Percentiles rank a stretch among this genome's conserved stretches.
Conservation (phyloP, 2,113 vertebrate genomes). For the Cygnus atratus region DNA sequence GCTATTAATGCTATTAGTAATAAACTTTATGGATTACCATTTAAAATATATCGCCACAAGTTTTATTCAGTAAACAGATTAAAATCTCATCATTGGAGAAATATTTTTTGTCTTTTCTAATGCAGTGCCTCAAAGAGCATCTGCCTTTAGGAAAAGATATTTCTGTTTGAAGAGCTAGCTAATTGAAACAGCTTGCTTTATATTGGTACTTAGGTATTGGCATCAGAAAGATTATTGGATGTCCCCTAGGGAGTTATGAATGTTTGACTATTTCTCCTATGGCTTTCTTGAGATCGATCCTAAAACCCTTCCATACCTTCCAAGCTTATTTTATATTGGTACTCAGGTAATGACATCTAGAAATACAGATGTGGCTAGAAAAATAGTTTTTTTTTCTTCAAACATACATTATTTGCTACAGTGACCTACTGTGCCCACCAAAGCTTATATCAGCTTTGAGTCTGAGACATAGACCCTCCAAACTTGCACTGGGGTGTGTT, state of each 20-base stretch:
- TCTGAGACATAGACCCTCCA: neutral
- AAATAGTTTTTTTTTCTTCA: neutral
- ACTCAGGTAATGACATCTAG: neutral
- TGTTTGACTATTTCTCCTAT: neutral
- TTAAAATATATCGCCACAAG: neutral
- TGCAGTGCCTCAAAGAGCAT: neutral
- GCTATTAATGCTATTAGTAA: neutral
- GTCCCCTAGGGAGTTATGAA: neutral
- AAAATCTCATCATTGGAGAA: neutral
- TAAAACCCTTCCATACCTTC: neutral
- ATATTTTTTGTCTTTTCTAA: neutral
- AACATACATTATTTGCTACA: neutral
- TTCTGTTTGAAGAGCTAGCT: neutral
- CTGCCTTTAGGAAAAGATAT: neutral
- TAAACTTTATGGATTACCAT: neutral
- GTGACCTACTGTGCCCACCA: neutral
- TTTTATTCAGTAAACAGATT: neutral
- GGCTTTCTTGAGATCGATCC: neutral
- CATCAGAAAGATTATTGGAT: neutral
- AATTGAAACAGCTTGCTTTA: neutral
- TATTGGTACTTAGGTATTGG: neutral
- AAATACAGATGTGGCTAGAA: neutral
- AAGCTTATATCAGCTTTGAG: neutral
- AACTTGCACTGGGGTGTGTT: neutral
- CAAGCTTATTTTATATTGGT: neutral